These are phyloP conservation scores for Anthopleura xanthogrammica DNA, from an alignment of 92 coral and sea anemone genomes.

Conservation along the genomic window DNA sequence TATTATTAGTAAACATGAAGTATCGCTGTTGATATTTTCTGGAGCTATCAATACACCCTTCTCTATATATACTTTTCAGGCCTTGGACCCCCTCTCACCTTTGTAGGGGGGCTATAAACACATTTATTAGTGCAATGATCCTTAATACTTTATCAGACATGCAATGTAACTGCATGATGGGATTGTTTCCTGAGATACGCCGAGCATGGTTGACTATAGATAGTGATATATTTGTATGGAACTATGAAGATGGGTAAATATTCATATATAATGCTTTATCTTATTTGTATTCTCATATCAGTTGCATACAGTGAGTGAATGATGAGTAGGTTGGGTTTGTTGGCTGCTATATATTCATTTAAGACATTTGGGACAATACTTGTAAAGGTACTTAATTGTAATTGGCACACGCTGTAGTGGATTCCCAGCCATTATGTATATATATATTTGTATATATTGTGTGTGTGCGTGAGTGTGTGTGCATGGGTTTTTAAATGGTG, in stretches of 20 bases:
- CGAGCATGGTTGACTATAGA: slow-evolving; percentile 98
- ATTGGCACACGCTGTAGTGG: too few relatives aligned
- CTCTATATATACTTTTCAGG: too few relatives aligned
- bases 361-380: too few relatives aligned
- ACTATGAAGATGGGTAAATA: slow-evolving; percentile 97
- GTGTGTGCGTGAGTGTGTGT: too few relatives aligned
- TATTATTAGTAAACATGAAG: too few relatives aligned
- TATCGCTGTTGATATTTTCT: not conserved
- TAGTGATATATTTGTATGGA: slow-evolving; percentile 99
- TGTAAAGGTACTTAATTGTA: not conserved
- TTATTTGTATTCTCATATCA: not conserved
- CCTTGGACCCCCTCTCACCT: not conserved
- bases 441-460: too few relatives aligned
- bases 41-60: not conserved
- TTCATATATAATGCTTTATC: not conserved
- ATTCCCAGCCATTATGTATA: too few relatives aligned
- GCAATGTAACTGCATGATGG: slow-evolving; percentile 99
- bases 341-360: too few relatives aligned
- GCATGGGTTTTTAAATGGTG: too few relatives aligned
- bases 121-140: not conserved
- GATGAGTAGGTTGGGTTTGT: too few relatives aligned
- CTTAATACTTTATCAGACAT: slow-evolving; percentile 59
- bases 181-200: slow-evolving; percentile 93
- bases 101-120: not conserved
- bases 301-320: too few relatives aligned